These are phyloP conservation scores for Megaleporinus macrocephalus DNA, from an alignment of 2,113 vertebrate genomes.

Conservation along the genomic window DNA sequence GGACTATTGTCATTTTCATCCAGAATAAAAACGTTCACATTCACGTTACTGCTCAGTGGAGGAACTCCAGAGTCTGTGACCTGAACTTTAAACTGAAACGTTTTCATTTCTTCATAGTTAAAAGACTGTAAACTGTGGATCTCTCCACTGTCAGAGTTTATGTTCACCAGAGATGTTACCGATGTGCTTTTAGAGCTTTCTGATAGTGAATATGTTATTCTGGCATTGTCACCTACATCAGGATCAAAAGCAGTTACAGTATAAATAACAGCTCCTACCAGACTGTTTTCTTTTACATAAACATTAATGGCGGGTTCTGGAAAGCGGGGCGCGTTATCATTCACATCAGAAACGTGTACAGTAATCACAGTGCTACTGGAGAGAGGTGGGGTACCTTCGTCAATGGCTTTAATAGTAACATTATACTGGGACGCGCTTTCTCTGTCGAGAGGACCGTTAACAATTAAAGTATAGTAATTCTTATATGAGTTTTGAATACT, in stretches of 20 bases:
- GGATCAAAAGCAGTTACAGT: conserved; percentile 65
- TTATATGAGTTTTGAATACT: conserved; percentile 39
- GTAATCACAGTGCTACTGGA: conserved; percentile 54
- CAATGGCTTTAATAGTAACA: conserved; percentile 61
- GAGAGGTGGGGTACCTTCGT: conserved; percentile 62
- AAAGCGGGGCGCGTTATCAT: conserved; percentile 60
- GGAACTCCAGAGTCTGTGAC: conserved; percentile 72
- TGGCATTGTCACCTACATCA: conserved; percentile 65
- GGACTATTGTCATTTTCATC: conserved; percentile 75
- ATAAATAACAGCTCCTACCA: conserved; percentile 64
- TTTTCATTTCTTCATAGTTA: conserved; percentile 56
- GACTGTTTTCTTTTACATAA: conserved; percentile 76
- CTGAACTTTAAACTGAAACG: conserved; percentile 71
- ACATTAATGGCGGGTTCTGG: conserved; percentile 62
- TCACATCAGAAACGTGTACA: conserved; percentile 63
- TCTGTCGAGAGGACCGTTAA: conserved; percentile 59
- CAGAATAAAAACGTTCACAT: conserved; percentile 69
- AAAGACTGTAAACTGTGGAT: conserved; percentile 49
- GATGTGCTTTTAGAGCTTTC: conserved; percentile 52
- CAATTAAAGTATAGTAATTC: conserved; percentile 59
- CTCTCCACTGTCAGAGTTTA: conserved; percentile 50
- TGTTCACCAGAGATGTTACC: conserved; percentile 61
- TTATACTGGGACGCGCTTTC: conserved; percentile 64
- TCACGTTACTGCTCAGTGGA: conserved; percentile 67
- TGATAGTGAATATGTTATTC: conserved; percentile 61